Percentiles rank a stretch among this genome's conserved stretches.
Conservation (phyloP, 1,140 invertebrate genomes). For the Pseudomyrmex sp. region DNA sequence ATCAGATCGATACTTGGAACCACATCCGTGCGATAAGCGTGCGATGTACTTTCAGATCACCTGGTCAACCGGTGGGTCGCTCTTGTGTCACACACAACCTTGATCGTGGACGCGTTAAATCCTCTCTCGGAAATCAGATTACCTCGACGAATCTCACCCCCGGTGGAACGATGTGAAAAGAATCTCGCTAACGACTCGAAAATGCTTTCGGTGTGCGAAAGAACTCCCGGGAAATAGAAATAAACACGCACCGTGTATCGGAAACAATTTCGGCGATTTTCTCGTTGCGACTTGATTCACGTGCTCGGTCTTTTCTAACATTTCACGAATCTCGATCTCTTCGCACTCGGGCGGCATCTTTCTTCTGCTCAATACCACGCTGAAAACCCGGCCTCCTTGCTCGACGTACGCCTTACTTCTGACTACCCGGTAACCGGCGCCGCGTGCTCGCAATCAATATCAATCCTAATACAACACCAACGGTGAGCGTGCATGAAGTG, state of each 20-base stretch:
- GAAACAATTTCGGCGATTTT: background rate
- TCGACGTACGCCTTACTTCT: slow-evolving; percentile 53
- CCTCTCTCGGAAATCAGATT: too few species aligned
- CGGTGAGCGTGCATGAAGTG: background rate
- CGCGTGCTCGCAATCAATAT: slow-evolving; percentile 76
- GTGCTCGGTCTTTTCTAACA: slow-evolving; percentile 54
- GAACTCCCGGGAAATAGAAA: background rate
- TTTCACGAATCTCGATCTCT: slow-evolving; percentile 52
- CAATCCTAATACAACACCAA: slow-evolving; percentile 68
- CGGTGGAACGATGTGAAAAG: too few species aligned
- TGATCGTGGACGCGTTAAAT: too few species aligned
- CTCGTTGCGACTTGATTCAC: slow-evolving; percentile 50
- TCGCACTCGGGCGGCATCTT: slow-evolving; percentile 64
- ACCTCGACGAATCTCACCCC: too few species aligned
- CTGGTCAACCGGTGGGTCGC: too few species aligned
- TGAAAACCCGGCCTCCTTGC: slow-evolving; percentile 30
- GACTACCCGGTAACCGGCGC: slow-evolving; percentile 62
- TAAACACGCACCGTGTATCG: slow-evolving; percentile 61
- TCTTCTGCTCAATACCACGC: background rate
- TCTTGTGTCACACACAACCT: too few species aligned
- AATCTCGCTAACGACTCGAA: too few species aligned
- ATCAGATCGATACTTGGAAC: too few species aligned
- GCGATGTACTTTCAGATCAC: too few species aligned
- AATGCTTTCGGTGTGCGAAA: too few species aligned
- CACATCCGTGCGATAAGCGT: too few species aligned